Base-by-base conservation (phyloP, 1,140 invertebrate genomes). In the Cydia pomonella region DNA sequence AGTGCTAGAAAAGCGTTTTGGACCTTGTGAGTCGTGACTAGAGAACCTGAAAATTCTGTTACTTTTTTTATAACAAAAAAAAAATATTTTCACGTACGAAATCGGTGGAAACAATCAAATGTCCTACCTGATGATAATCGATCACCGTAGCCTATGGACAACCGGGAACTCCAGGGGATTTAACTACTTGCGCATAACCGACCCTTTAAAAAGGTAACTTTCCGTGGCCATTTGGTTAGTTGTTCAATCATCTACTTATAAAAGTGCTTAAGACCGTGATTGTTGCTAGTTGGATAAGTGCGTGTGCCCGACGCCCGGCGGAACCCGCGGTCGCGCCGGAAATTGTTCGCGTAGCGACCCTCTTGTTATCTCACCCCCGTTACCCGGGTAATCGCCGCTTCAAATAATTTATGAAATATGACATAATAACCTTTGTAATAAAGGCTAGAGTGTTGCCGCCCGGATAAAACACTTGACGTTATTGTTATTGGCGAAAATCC, bases 381-480 rank as follows among this genome's bases (percentile, higher is more conserved):
- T 78, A 64, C 74, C 84, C 33, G 73, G 79, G 78, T 82, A 83
- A 83, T 83, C 84, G 84, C 77, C 75, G 80, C 72, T 82, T 81
- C 75, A 83, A 82, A 85, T 89, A 87, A 89, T 89, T 87, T 87
- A 89, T 89, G 87, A 85, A 87, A 86, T 86, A 84, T 82, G 84
- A 86, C 82, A 84, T 85, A 86, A 86, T 89, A 87, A 85, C 83
- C 79, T 82, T 80, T 83, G 82, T 84, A 89, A 86, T 89, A 87
- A 87, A 83, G 83, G 81, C 78, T 76, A 79, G 74, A 80, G 75
- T 74, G 77, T 41, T 62, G 50, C 71, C 53, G 47, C 73, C 59
- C 78, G 77, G 79, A 82, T 86, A 84, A 82, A 80, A 86, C 80
- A 82, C 80, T 81, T 77, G 80, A 83, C 80, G 76, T 82, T 83